phyloP scores from a whole-genome alignment of 2,797 vertebrate species.

The Eutrigla gurnardus region DNA sequence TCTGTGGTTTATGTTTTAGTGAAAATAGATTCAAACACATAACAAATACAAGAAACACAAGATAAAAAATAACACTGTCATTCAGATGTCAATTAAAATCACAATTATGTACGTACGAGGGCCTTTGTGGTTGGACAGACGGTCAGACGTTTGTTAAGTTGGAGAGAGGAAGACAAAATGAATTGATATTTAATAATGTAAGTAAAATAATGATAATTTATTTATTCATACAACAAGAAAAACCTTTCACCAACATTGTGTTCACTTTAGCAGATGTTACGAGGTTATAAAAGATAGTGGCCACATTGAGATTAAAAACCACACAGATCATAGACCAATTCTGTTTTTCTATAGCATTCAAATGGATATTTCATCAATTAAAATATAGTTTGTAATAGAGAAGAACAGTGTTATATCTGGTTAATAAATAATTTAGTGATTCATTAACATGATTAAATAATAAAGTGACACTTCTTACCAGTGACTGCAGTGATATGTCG shows the following conservation, averaged over 20 bases:
- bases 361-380: neutral
- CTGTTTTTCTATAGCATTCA: neutral
- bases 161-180: neutral
- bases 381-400: neutral
- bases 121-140: neutral
- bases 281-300: too few relatives aligned
- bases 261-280: neutral
- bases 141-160: neutral
- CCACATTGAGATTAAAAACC: too few relatives aligned
- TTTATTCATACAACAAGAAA: neutral
- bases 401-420: neutral
- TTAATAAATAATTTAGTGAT: neutral
- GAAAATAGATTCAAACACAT: neutral
- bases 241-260: neutral
- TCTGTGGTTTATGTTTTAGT: neutral
- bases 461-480: neutral
- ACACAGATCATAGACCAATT: too few relatives aligned
- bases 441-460: neutral
- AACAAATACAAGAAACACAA: neutral
- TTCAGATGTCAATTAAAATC: neutral
- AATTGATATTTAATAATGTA: neutral
- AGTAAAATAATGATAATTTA: too few relatives aligned
- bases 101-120: conserved; percentile 18
- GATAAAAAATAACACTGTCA: neutral
- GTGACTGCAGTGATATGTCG: conserved; percentile 17